Percentiles rank a stretch among this genome's conserved stretches.
These are phyloP conservation scores for Anoplophora glabripennis DNA, from an alignment of 1,140 invertebrate genomes.

Conservation along the genomic window DNA sequence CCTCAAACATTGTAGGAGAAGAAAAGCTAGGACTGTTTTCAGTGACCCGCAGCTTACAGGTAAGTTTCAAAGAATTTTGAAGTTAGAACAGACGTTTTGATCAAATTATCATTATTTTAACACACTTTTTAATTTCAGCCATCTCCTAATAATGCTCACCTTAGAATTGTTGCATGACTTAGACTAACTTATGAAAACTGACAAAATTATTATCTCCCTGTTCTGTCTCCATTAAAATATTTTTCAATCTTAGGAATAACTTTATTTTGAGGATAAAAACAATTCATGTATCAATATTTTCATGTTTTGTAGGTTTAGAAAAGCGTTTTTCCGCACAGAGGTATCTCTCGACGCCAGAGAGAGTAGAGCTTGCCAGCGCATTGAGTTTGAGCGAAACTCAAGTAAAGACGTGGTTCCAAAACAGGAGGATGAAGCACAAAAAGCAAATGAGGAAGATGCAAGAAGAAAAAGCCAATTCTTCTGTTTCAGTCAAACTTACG, in stretches of 20 bases:
- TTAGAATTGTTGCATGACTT: too few species aligned
- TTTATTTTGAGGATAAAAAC: not conserved
- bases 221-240: too few species aligned
- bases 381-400: conserved; percentile 95
- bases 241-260: too few species aligned
- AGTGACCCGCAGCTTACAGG: conserved; percentile 91
- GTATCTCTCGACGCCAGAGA: conserved; percentile 94
- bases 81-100: too few species aligned
- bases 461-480: conserved; percentile 50
- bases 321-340: conserved; percentile 94
- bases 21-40: conserved; percentile 96
- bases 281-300: not conserved
- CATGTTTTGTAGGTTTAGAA: conserved; percentile 68
- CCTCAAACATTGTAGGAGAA: conserved; percentile 83
- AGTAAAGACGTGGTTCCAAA: conserved; percentile 98
- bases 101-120: too few species aligned
- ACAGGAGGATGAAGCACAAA: conserved; percentile 96
- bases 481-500: not conserved
- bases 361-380: conserved; percentile 89
- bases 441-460: conserved; percentile 80
- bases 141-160: too few species aligned
- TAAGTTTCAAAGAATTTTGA: conserved; percentile 23
- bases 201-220: too few species aligned
- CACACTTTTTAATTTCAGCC: too few species aligned
- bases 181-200: too few species aligned